Evolutionary conservation across 1,140 invertebrate species (phyloP).

Genomic region (Micrasema minimum): DNA sequence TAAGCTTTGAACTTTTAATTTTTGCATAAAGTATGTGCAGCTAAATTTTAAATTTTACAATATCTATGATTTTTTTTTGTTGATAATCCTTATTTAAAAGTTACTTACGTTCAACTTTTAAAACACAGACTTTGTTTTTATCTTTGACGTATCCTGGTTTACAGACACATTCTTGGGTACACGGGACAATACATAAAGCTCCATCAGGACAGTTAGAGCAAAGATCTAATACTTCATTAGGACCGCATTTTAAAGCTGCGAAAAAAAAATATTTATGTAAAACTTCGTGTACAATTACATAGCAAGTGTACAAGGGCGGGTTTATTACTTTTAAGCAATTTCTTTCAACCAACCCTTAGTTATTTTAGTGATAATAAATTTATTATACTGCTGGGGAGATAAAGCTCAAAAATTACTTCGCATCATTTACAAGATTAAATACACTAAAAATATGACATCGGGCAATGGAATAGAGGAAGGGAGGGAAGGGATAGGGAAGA

Average conservation of each 20-base stretch:
- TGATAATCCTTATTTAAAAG: no score
- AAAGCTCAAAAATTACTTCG: background rate
- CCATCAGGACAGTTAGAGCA: background rate
- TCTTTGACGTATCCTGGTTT: background rate
- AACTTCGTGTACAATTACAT: no score
- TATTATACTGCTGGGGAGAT: background rate
- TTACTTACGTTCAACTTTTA: no score
- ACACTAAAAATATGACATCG: background rate
- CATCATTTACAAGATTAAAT: background rate
- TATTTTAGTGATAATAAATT: background rate
- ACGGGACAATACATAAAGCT: background rate
- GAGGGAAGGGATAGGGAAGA: no score
- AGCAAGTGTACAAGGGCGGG: no score
- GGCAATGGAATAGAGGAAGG: background rate
- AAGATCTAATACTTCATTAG: background rate
- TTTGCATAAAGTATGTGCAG: no score
- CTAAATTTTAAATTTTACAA: no score
- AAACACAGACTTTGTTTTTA: no score
- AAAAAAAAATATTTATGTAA: background rate
- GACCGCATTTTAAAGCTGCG: constrained; percentile 1
- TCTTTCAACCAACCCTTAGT: no score
- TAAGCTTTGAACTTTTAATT: no score
- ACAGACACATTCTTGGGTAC: background rate
- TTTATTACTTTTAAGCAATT: no score
- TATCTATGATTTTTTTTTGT: no score